A percentile compares a stretch with the other conserved stretches of the same genome.
Evolutionary conservation across 1,140 invertebrate species (phyloP).

Genomic region (Bradysia coprophila): DNA sequence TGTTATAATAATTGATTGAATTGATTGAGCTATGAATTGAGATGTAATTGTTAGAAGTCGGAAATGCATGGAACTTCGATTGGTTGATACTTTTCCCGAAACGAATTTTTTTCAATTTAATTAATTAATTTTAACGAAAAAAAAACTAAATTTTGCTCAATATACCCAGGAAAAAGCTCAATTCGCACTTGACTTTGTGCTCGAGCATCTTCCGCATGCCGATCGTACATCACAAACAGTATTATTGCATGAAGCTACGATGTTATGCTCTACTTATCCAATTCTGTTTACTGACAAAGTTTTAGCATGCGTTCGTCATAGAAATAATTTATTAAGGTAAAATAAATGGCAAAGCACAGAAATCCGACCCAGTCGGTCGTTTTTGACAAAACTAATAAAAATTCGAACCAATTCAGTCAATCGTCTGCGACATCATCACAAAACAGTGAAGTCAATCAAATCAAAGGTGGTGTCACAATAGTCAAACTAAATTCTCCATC

Average conservation of each 20-base stretch:
- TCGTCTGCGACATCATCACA: conserved; percentile 10
- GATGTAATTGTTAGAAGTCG: too few relatives aligned
- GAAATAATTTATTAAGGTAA: conserved; percentile 29
- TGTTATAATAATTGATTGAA: too few relatives aligned
- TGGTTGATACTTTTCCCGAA: too few relatives aligned
- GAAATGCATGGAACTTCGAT: too few relatives aligned
- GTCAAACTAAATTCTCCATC: conserved; percentile 43
- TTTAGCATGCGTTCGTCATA: conserved; percentile 44
- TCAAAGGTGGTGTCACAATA: conserved; percentile 50
- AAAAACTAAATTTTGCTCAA: background rate
- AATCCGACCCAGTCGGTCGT: conserved; percentile 7
- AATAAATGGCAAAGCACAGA: background rate
- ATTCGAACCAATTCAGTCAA: conserved; percentile 5
- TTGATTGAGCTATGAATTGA: too few relatives aligned
- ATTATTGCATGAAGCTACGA: conserved; percentile 54
- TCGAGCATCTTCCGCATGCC: conserved; percentile 46
- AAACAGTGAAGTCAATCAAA: conserved; percentile 38
- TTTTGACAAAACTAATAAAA: conserved; percentile 7
- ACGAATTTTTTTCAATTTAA: conserved; percentile 6
- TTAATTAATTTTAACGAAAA: background rate
- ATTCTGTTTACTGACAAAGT: conserved; percentile 58
- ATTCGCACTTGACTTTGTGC: conserved; percentile 59
- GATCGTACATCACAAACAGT: conserved; percentile 48
- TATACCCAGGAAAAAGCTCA: conserved; percentile 44
- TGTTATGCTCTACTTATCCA: conserved; percentile 55